Conservation (phyloP, 2,113 vertebrate genomes). For the Scomber colias region DNA sequence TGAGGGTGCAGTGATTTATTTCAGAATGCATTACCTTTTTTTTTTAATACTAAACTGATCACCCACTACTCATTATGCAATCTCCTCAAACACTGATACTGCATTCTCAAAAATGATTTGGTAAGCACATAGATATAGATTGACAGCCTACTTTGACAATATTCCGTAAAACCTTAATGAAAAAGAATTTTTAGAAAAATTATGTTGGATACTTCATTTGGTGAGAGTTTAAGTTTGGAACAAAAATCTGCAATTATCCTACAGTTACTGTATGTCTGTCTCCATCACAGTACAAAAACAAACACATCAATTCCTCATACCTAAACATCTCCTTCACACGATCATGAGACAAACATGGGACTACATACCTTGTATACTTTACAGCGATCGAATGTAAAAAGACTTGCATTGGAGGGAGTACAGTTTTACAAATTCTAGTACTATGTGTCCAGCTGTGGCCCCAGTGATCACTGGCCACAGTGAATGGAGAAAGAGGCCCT, state of each 20-base stretch:
- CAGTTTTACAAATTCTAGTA: conserved; percentile 50
- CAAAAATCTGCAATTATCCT: conserved; percentile 36
- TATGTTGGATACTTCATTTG: conserved; percentile 27
- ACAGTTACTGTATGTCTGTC: conserved; percentile 35
- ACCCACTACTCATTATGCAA: conserved; percentile 8
- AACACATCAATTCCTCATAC: conserved; percentile 42
- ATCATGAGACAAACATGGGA: conserved; percentile 54
- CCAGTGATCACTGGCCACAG: conserved; percentile 43
- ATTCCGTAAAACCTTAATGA: conserved; percentile 3
- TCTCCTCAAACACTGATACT: conserved; percentile 17
- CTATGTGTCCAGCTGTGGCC: conserved; percentile 49
- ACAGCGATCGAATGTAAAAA: conserved; percentile 69
- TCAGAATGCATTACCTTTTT: conserved; percentile 11
- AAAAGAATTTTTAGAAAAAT: neutral
- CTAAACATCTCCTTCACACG: conserved; percentile 23
- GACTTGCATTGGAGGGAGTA: conserved; percentile 61
- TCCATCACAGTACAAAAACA: conserved; percentile 46
- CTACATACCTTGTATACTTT: conserved; percentile 63
- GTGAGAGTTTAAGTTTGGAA: conserved; percentile 43
- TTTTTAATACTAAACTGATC: neutral
- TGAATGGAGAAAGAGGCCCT: conserved; percentile 45
- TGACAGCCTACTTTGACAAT: conserved; percentile 12
- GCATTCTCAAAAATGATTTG: conserved; percentile 28
- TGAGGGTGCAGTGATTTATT: conserved; percentile 22
- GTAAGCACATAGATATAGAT: conserved; percentile 16